Evolutionary conservation across 2,888 invertebrate genomes (phyloP).

Genomic region (Hecatera dysodea): DNA sequence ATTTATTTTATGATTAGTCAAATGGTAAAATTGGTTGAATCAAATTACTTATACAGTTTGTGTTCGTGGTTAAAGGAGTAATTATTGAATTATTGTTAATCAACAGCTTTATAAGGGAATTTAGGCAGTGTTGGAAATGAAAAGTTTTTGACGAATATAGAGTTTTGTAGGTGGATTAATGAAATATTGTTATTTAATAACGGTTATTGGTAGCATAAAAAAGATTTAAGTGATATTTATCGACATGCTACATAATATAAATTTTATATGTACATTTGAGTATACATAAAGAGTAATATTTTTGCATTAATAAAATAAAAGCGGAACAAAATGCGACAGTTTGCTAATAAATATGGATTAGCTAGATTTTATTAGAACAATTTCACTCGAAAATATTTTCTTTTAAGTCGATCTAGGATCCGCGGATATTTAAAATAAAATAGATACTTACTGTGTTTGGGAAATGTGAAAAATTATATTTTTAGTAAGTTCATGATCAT

Average conservation of each 20-base stretch:
- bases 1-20: slow-evolving; percentile 76
- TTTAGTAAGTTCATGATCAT: slow-evolving; percentile 11
- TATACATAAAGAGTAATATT: background rate
- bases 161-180: slow-evolving; percentile 47
- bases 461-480: background rate
- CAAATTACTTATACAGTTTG: slow-evolving; percentile 64
- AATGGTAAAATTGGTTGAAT: slow-evolving; percentile 72
- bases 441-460: background rate
- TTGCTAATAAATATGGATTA: slow-evolving; percentile 55
- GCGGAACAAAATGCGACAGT: slow-evolving; percentile 34
- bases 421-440: background rate
- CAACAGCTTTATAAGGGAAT: slow-evolving; percentile 43
- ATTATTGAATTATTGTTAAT: slow-evolving; percentile 39
- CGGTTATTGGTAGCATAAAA: background rate
- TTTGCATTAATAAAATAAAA: slow-evolving; percentile 39
- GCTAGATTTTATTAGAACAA: slow-evolving; percentile 21
- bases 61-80: slow-evolving; percentile 54
- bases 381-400: slow-evolving; percentile 13
- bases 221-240: background rate
- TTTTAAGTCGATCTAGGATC: background rate
- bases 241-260: background rate
- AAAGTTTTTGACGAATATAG: slow-evolving; percentile 20
- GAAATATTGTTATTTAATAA: slow-evolving; percentile 16
- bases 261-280: no score
- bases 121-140: slow-evolving; percentile 20